A percentile compares a stretch with the other conserved stretches of the same genome.
These are phyloP conservation scores for Otus sunia DNA, from an alignment of 2,113 vertebrate genomes.

Conservation along the genomic window DNA sequence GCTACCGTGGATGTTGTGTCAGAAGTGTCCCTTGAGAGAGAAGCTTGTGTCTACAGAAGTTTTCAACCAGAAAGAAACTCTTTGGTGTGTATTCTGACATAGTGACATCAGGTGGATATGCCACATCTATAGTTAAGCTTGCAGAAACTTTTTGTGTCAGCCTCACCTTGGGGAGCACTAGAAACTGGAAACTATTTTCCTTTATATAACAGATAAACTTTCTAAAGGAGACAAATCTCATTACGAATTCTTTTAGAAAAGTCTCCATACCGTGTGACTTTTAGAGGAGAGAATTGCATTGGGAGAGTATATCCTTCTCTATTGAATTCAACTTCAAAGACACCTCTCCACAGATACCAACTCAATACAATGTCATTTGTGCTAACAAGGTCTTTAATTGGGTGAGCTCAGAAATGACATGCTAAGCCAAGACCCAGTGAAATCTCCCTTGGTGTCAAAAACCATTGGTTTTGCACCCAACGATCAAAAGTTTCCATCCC, in stretches of 20 bases:
- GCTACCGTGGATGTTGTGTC: not conserved
- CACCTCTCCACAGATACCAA: not conserved
- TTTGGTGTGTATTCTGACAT: not conserved
- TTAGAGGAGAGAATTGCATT: not conserved
- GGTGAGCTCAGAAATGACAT: not conserved
- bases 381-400: not conserved
- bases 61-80: not conserved
- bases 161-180: not conserved
- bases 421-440: not conserved
- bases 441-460: not conserved
- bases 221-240: not conserved
- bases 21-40: not conserved
- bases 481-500: not conserved
- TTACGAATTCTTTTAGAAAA: not conserved
- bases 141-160: not conserved
- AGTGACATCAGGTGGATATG: not conserved
- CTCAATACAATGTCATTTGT: not conserved
- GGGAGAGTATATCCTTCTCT: not conserved
- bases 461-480: not conserved
- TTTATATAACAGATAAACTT: not conserved
- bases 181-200: not conserved
- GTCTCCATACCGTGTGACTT: accelerated
- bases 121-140: not conserved
- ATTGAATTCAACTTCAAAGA: not conserved
- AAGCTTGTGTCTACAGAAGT: not conserved